phyloP scores from a whole-genome alignment of 1,140 invertebrate genomes.

The Drosophila micromelanica region DNA sequence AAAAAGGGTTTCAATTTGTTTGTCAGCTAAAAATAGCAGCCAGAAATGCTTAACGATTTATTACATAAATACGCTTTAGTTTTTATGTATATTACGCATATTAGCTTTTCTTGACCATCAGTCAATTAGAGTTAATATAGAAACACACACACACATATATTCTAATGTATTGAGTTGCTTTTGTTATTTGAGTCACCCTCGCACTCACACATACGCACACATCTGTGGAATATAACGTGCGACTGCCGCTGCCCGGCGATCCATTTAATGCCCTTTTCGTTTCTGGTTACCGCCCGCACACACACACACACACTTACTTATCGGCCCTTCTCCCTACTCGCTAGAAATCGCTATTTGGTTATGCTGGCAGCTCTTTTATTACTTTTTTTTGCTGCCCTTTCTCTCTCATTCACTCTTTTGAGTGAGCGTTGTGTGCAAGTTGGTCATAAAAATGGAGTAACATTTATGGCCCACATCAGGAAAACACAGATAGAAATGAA shows the following conservation, averaged over 20 bases:
- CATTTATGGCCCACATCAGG: conserved; percentile 82
- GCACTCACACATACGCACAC: conserved; percentile 10
- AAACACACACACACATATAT: conserved; percentile 3
- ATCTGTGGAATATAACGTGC: conserved; percentile 26
- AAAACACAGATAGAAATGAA: conserved; percentile 38
- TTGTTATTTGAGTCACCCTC: conserved; percentile 51
- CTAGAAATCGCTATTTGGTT: conserved; percentile 67
- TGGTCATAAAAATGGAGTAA: conserved; percentile 82
- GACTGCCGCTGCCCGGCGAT: conserved; percentile 42
- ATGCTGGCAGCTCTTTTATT: conserved; percentile 78
- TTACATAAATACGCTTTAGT: conserved; percentile 11
- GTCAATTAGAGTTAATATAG: conserved; percentile 29
- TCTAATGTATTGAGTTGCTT: conserved; percentile 29
- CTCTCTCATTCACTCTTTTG: conserved; percentile 27
- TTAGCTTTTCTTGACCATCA: conserved; percentile 29
- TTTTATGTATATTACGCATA: conserved; percentile 18
- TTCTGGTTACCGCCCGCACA: conserved; percentile 24
- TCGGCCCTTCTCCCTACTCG: conserved; percentile 20
- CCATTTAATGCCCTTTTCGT: conserved; percentile 69
- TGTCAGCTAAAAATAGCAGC: conserved; percentile 5
- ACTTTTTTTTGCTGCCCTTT: conserved; percentile 24
- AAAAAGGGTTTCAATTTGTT: background rate
- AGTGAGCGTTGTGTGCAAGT: conserved; percentile 71
- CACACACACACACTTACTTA: conserved; percentile 6
- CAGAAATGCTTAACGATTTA: conserved; percentile 24